Evolutionary conservation across 1,140 invertebrate genomes (phyloP).

Genomic region (Diachasma alloeum): DNA sequence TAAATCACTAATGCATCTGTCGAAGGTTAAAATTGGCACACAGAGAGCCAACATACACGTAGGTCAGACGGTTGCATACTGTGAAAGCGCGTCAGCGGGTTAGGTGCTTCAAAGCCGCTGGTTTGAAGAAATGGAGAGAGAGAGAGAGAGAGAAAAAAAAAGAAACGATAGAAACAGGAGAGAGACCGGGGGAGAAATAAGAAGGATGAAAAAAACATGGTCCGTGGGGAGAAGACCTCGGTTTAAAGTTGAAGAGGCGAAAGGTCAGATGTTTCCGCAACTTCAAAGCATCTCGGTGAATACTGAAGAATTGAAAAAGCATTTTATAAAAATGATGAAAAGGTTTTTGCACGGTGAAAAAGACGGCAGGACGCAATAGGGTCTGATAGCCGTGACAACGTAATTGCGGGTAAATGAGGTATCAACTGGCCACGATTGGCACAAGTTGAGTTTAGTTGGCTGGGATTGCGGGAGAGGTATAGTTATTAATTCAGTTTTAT

Average conservation of each 20-base stretch:
- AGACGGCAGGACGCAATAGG: neutral
- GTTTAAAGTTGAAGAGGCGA: constrained; percentile 28
- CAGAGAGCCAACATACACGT: neutral
- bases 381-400: neutral
- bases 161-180: neutral
- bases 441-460: neutral
- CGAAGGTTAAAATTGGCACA: constrained; percentile 21
- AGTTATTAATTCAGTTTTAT: neutral
- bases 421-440: neutral
- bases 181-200: neutral
- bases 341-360: neutral
- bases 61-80: neutral
- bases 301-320: neutral
- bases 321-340: neutral
- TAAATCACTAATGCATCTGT: constrained; percentile 27
- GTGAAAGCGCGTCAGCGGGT: constrained; percentile 13
- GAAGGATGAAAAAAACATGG: neutral
- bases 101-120: neutral
- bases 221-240: constrained; percentile 1
- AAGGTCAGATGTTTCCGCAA: constrained; percentile 26
- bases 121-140: neutral
- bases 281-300: constrained; percentile 5
- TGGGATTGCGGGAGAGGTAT: neutral
- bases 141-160: no score
- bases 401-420: neutral